Evolutionary conservation across 2,797 vertebrate genomes (phyloP), one percentile per base, ranked within the genome.

Genomic region (Eulemur albifrons): DNA sequence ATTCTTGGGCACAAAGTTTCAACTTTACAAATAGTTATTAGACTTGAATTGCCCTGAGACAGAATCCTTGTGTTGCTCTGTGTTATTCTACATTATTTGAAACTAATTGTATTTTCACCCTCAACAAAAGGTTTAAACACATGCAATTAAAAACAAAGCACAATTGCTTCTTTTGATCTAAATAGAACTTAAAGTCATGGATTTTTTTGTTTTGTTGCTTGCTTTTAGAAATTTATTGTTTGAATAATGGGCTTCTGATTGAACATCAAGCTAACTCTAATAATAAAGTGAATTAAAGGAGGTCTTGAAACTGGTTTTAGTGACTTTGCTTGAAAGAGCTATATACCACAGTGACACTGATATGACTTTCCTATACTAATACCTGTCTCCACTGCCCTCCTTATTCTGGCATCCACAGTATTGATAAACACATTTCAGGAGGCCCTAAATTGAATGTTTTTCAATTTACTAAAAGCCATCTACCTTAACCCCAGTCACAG

Each of bases 71-170:
- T 32, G 30, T 67, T 69, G 32, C 11, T 90, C 48, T 84, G 43
- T 50, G 4, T 79, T 25, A 43, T 48, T 90, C 65, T 48, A 30
- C 83, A 86, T 84, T 82, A 50, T 75, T 69, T 38, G 48, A 40
- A 93, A 94, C 43, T 77, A 73, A 87, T 70, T 94, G 32, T 38
- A 61, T 90, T 88, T 94, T 94, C 12, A 70, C 27, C 4, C 13
- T 27, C 23, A 85, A 92, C 18, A 79, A 88, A 79, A 27, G 4
- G 4, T 82, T 83, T 79, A 90, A 77, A 77, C 27, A 65, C 52
- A 82, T 15, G 11, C 27, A 85, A 57, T 93, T 72, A 81, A 70
- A 85, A 96, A 77, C 50, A 95, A 90, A 92, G 11, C 32, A 43
- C 27, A 67, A 30, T 61, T 96, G 18, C 8, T 83, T 83, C 32